Evolutionary conservation across 2,888 invertebrate species (phyloP).

Genomic region (Xanthostigma xanthostigma): DNA sequence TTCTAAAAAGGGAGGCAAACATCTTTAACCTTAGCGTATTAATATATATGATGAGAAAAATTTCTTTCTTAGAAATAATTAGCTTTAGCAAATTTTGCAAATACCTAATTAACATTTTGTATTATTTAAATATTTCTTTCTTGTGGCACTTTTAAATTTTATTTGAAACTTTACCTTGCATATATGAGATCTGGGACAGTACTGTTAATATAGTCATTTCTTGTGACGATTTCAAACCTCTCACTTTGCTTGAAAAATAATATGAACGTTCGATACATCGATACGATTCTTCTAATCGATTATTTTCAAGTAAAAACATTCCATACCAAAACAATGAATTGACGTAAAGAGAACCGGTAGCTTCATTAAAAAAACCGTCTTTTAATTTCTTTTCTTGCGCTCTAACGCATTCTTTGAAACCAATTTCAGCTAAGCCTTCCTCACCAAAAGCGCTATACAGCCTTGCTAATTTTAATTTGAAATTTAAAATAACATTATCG

Average conservation of each 20-base stretch:
- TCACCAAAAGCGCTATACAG: conserved; percentile 27
- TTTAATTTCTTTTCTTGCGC: conserved; percentile 25
- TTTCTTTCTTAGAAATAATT: too few relatives aligned
- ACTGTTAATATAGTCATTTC: conserved; percentile 32
- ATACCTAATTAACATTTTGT: too few relatives aligned
- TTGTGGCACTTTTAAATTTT: not conserved
- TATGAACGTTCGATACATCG: conserved; percentile 25
- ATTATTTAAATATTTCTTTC: too few relatives aligned
- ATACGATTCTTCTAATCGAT: conserved; percentile 21
- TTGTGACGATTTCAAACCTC: conserved; percentile 27
- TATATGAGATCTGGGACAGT: conserved; percentile 21
- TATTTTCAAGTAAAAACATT: conserved; percentile 25
- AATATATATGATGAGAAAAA: too few relatives aligned
- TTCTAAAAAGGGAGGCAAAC: too few relatives aligned
- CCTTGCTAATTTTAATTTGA: conserved; percentile 28
- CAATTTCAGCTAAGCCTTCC: conserved; percentile 26
- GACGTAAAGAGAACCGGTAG: conserved; percentile 28
- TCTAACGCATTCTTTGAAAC: conserved; percentile 27
- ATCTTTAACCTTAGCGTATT: too few relatives aligned
- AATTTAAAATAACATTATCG: conserved; percentile 27
- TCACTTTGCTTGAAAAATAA: conserved; percentile 25
- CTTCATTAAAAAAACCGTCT: conserved; percentile 24
- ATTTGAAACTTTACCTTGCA: conserved; percentile 5
- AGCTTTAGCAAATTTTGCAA: too few relatives aligned
- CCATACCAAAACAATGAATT: conserved; percentile 32